These are phyloP conservation scores for Erpobdella octoculata DNA, from an alignment of 2,888 invertebrate genomes.

Conservation along the genomic window DNA sequence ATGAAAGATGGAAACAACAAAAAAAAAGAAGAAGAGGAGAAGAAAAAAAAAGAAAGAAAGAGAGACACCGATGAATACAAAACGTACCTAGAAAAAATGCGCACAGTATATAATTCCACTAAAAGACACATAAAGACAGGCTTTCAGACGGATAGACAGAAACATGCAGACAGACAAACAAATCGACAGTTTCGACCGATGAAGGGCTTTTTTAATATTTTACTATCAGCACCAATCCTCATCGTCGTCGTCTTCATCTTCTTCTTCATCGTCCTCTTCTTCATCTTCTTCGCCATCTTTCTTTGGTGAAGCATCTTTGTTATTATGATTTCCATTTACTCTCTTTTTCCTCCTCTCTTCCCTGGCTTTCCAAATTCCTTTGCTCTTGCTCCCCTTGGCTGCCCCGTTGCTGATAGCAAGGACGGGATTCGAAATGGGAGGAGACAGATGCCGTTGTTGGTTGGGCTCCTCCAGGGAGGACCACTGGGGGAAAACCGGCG, in stretches of 20 bases:
- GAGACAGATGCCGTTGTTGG: neutral
- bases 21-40: too few relatives aligned
- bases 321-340: constrained; percentile 4
- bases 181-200: too few relatives aligned
- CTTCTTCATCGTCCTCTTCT: neutral
- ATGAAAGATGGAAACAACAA: too few relatives aligned
- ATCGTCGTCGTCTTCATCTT: neutral
- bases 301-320: neutral
- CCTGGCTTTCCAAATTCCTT: constrained; percentile 19
- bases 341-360: constrained; percentile 22
- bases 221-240: neutral
- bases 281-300: neutral
- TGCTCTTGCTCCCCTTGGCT: neutral
- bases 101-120: too few relatives aligned
- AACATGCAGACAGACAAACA: too few relatives aligned
- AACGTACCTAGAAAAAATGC: too few relatives aligned
- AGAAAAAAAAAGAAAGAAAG: too few relatives aligned
- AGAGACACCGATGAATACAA: too few relatives aligned
- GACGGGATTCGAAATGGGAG: neutral
- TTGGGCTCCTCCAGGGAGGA: constrained; percentile 21
- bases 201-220: too few relatives aligned
- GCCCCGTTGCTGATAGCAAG: neutral
- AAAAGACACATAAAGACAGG: too few relatives aligned
- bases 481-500: constrained; percentile 20
- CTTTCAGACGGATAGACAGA: too few relatives aligned